Base-by-base conservation (phyloP, 1,140 invertebrate species). In the Aphelenchoides avenae region DNA sequence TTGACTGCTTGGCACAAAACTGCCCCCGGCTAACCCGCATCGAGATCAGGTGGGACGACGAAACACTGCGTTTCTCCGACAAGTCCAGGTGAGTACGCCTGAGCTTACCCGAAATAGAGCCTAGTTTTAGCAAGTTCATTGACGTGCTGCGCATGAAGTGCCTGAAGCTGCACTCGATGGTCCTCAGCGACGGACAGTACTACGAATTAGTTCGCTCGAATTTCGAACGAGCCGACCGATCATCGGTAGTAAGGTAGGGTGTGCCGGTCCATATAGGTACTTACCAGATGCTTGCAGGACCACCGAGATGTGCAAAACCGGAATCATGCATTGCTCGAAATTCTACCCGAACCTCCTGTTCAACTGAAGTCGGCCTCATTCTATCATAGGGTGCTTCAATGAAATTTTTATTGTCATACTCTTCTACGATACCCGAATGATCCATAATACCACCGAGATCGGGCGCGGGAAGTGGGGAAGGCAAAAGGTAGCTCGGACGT, bases 161-260 rank as follows among this genome's bases (percentile, higher is more conserved):
- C 65, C 77, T 78, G 5, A 75, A 77, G 55, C 64, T 83, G 6
- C 78, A 80, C 57, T 82, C 81, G 4, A 73, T 83, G 15, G 81
- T 76, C 81, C 84, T 77, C 74, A 95, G 91, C 77, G 95, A 99
- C 78, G 95, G 95, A 2, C 87, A 94, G 51, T 98, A 99, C 79
- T 99, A 96, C 75, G 95, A 99, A 81, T 88, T 96, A 61, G 92
- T 97, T 11, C 95, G 96, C 78, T 93, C 93, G 0, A 99, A 99
- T 79, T 99, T 98, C 77, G 94, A 98, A 78, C 83, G 95, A 69
- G 94, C 95, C 2, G 93, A 98, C 78, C 83, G 94, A 62, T 84
- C 85, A 41, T 96, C 93, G 0, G 91, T 98, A 11, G 93, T 99
- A 0, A 81, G 94, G 26, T 95, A 92, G 7, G 88, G 15, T 64